Evolutionary conservation across 2,797 vertebrate species (phyloP).

Genomic region (Clarias pachynema): DNA sequence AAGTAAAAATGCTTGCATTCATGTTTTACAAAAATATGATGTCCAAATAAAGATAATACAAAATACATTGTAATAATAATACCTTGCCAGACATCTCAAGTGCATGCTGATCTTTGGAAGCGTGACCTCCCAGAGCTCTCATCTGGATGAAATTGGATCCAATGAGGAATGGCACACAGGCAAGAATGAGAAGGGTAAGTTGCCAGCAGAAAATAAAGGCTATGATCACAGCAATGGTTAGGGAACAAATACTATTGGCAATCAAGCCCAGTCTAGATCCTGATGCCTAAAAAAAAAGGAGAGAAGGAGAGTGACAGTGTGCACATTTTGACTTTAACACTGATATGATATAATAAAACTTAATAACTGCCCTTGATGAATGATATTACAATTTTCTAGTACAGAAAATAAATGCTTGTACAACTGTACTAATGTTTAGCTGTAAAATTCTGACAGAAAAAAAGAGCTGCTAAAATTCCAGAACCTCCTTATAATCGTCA

Average conservation of each 20-base stretch:
- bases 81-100: conserved; percentile 77
- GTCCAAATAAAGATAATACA: neutral
- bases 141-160: conserved; percentile 69
- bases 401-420: neutral
- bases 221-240: conserved; percentile 67
- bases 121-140: conserved; percentile 70
- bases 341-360: neutral
- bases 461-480: no score
- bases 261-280: conserved; percentile 70
- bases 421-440: neutral
- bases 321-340: neutral
- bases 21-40: neutral
- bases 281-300: conserved; percentile 60
- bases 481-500: neutral
- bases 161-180: conserved; percentile 69
- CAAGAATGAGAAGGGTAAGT: conserved; percentile 74
- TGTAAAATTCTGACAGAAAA: neutral
- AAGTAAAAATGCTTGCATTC: neutral
- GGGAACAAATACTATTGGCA: conserved; percentile 63
- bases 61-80: conserved; percentile 25
- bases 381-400: neutral
- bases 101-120: conserved; percentile 74
- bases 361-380: neutral
- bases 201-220: conserved; percentile 77
- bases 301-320: neutral